A percentile compares a stretch with the other conserved stretches of the same genome.
phyloP scores from a whole-genome alignment of 2,888 invertebrate species.

The Hypsopygia costalis region DNA sequence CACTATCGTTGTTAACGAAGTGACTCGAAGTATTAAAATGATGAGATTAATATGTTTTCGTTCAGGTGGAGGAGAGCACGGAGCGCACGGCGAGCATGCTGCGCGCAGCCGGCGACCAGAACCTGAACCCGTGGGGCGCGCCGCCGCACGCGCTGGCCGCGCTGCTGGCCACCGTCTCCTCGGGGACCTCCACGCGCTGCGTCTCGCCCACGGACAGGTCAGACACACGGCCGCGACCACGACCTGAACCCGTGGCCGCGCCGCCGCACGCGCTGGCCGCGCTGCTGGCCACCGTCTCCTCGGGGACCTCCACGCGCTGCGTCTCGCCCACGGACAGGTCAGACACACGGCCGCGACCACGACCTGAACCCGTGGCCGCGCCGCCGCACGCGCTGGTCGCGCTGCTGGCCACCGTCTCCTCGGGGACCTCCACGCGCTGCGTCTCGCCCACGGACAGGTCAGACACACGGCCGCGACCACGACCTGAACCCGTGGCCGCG shows the following conservation, averaged over 20 bases:
- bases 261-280: constrained; percentile 48
- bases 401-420: constrained; percentile 72
- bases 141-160: constrained; percentile 48
- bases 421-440: constrained; percentile 80
- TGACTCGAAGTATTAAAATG: no score
- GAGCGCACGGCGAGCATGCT: constrained; percentile 54
- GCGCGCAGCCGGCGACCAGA: constrained; percentile 49
- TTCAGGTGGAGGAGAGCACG: constrained; percentile 62
- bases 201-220: constrained; percentile 82
- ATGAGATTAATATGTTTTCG: no score
- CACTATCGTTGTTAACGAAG: no score
- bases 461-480: constrained; percentile 45
- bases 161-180: constrained; percentile 72
- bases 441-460: constrained; percentile 82
- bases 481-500: constrained; percentile 52
- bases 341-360: constrained; percentile 45
- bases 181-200: constrained; percentile 80
- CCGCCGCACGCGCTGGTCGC: constrained; percentile 48
- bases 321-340: constrained; percentile 82
- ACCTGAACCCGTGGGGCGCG: constrained; percentile 53
- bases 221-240: constrained; percentile 45
- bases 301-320: constrained; percentile 80
- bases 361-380: constrained; percentile 52
- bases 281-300: constrained; percentile 72
- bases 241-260: constrained; percentile 52